Base-by-base conservation (phyloP, 2,888 invertebrate species). In the Drosophila nigricruria region DNA sequence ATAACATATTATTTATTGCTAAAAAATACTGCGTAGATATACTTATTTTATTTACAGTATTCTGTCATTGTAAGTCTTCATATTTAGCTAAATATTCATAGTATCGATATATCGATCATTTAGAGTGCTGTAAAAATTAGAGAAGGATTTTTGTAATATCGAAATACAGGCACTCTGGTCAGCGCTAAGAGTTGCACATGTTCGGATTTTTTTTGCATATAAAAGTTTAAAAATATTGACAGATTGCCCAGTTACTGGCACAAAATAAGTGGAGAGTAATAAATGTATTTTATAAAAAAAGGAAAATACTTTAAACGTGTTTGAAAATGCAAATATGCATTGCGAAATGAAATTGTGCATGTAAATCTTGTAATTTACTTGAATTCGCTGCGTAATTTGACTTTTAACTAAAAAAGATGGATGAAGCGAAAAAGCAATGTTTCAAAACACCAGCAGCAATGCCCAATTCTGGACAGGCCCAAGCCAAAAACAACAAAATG, bases 311-410 rank as follows among this genome's bases (percentile, higher is more conserved):
- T 38, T 16, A 43, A 9, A 43, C 34, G 18, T 9, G n/a, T 27
- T 38, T 50, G 9, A 54, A 50, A 12, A 42, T 20, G 6, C 16
- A n/a, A 38, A 47, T 49, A 56, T 52, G n/a, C 10, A 16, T 2
- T 47, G 16, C 27, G 6, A 52, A n/a, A 25, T 10, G 3, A 3
- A 36, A 36, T 56, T 66, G 45, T 32, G 32, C 45, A 75, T 60
- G 54, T 53, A 52, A 42, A 59, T 43, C 66, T 43, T 30, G 20
- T 30, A 68, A 38, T 47, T 63, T 56, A 30, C 42, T 40, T 40
- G 30, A 32, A 57, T 45, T 70, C 23, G 52, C 77, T 77, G 77
- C 77, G 77, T 77, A 80, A 77, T 77, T 80, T 25, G n/a, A 14
- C 14, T 34, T 36, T 30, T 34, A 56, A 60, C 14, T 47, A 16